These are phyloP conservation scores for Mastacembelus armatus DNA, from an alignment of 2,797 vertebrate species.

Conservation along the genomic window DNA sequence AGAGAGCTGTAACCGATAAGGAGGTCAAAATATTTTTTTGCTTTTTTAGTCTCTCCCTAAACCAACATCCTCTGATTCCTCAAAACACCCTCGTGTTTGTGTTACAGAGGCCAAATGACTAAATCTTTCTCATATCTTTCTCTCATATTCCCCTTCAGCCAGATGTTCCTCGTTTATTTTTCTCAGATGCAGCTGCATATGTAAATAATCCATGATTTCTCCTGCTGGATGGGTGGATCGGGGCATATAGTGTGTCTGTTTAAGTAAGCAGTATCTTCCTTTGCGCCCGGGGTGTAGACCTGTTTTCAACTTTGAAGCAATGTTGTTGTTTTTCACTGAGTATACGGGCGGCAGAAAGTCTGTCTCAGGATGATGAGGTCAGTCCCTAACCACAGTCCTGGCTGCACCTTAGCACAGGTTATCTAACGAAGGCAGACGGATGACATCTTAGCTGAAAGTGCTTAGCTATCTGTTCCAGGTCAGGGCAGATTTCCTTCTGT, in stretches of 20 bases:
- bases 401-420: constrained; percentile 33
- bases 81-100: constrained; percentile 54
- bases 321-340: constrained; percentile 20
- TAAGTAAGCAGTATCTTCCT: constrained; percentile 59
- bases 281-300: constrained; percentile 31
- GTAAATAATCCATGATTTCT: constrained; percentile 86
- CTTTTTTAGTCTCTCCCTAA: constrained; percentile 42
- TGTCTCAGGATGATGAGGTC: constrained; percentile 68
- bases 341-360: constrained; percentile 56
- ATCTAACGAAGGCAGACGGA: constrained; percentile 56
- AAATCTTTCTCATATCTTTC: constrained; percentile 52
- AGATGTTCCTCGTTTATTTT: constrained; percentile 87
- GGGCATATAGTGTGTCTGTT: constrained; percentile 68
- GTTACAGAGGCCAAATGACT: constrained; percentile 54
- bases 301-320: constrained; percentile 54
- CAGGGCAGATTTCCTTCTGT: constrained; percentile 50
- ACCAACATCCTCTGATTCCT: constrained; percentile 68
- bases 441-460: constrained; percentile 56
- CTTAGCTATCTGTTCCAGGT: constrained; percentile 61
- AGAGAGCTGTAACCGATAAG: constrained; percentile 58
- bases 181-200: constrained; percentile 80
- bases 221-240: constrained; percentile 68
- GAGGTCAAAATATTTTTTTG: constrained; percentile 45
- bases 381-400: constrained; percentile 47
- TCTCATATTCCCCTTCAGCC: constrained; percentile 65